Evolutionary conservation across 2,113 vertebrate species (phyloP), one percentile per base, ranked within the genome.

Genomic region (Hystrix brachyura): DNA sequence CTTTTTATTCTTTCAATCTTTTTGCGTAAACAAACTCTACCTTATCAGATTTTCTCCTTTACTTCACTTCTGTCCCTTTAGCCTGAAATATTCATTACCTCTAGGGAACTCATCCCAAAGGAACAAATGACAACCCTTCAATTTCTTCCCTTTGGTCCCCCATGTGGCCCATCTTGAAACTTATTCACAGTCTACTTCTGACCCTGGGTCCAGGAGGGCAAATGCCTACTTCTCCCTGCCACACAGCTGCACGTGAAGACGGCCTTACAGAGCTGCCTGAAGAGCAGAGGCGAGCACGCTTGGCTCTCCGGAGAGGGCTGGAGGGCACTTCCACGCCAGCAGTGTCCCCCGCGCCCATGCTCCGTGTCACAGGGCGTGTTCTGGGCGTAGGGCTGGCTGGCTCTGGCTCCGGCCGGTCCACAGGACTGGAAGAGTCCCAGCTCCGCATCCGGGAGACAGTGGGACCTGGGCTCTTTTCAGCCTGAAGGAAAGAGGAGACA

Each of bases 201-300:
- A 62, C 25, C 23, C 3, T 3, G 46, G 53, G 67, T 55, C 32
- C 38, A 2, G 10, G 38, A 29, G 1, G 48, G 53, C 64, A 34
- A 19, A 1, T 0, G 9, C 55, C 46, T 43, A 15, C 38, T 55
- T 79, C 86, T 89, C 34, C 2, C 3, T 0, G 17, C 25, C 46
- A 48, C 12, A 29, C 12, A 25, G 72, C 57, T 10, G 5, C 7
- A 15, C 0, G 60, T 1, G 21, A 55, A 55, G n/a, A 43, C 1
- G 15, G 29, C 92, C 99, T 99, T 99, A 99, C 99, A 1, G 98
- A 98, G 96, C 99, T 98, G 98, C 99, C 97, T 74, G 98, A 97
- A 1, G 99, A 99, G 97, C 99, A 99, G 59, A 99, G 99, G 74
- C 99, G 99, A 0, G 99, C 79, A 3, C 99, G 98, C 97, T 99